phyloP scores from a whole-genome alignment of 2,113 vertebrate species.

The Parus major region DNA sequence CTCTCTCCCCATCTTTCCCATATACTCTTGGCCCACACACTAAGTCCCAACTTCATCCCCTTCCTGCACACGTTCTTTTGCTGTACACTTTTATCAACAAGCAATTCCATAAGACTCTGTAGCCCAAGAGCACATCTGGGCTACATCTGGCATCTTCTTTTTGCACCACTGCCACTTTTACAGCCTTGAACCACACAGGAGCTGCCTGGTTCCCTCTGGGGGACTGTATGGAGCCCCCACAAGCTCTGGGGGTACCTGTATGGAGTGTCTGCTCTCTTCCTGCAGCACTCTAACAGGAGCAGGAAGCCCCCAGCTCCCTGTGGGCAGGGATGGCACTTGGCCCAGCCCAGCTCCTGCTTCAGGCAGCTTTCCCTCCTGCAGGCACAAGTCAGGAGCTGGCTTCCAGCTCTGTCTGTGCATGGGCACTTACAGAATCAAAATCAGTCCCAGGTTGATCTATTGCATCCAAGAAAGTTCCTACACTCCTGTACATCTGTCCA shows the following conservation, averaged over 20 bases:
- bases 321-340: neutral
- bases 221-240: no score
- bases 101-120: neutral
- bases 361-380: neutral
- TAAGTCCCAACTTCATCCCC: neutral
- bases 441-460: neutral
- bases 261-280: neutral
- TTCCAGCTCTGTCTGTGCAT: neutral
- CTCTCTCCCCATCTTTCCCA: neutral
- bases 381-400: neutral
- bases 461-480: neutral
- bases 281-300: neutral
- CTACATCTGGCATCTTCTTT: no score
- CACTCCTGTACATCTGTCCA: neutral
- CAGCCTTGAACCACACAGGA: neutral
- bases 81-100: neutral
- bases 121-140: neutral
- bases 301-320: neutral
- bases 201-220: neutral
- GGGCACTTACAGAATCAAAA: neutral
- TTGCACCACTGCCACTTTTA: neutral
- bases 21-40: neutral
- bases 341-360: neutral
- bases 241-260: neutral
- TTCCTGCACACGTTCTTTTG: neutral